Base-by-base conservation (phyloP, 2,888 invertebrate genomes). In the Melieria picta region DNA sequence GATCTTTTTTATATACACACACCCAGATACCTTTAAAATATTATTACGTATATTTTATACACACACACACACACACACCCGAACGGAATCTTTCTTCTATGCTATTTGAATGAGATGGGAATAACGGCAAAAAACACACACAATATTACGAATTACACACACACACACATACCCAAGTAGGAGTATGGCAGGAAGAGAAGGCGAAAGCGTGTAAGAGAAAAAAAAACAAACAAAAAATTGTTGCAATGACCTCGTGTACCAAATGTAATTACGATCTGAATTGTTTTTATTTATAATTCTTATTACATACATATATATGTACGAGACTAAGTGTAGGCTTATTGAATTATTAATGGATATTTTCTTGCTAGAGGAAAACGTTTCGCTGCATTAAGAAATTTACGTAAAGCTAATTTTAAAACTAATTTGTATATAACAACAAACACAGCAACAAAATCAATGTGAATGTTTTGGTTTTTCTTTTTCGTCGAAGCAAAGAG, bases 191-290 rank as follows among this genome's bases (percentile, higher is more conserved):
- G 30, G 30, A 30, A 30, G 30, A 30, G 48, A 58, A 58, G 48
- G 7, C 10, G 48, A 50, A 58, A 47, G n/a, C 11, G 55, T 61
- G 61, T 68, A 65, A 50, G 55, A 62, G 48, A 46, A 48, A 50
- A 71, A 50, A 10, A 13, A 57, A 13, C 48, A 52, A 69, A 73
- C 68, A n/a, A 57, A 72, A 75, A 74, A 73, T 69, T 74, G 76
- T 79, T 79, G 79, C 79, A 79, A 79, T 77, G 77, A 78, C 77
- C 76, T 78, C 75, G 77, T 74, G 75, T 76, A 79, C 78, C 78
- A 79, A 79, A 79, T 78, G 77, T 77, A 77, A 77, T 74, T 76
- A 75, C 71, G 70, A 69, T 69, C 69, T 69, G 56, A 63, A 55
- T 55, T 63, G 69, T 56, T 69, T 69, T 57, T 47, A 70, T 61